A percentile compares a stretch with the other conserved stretches of the same genome.
These are phyloP conservation scores for Acrobeloides nanus DNA, from an alignment of 2,888 invertebrate genomes.

Conservation along the genomic window DNA sequence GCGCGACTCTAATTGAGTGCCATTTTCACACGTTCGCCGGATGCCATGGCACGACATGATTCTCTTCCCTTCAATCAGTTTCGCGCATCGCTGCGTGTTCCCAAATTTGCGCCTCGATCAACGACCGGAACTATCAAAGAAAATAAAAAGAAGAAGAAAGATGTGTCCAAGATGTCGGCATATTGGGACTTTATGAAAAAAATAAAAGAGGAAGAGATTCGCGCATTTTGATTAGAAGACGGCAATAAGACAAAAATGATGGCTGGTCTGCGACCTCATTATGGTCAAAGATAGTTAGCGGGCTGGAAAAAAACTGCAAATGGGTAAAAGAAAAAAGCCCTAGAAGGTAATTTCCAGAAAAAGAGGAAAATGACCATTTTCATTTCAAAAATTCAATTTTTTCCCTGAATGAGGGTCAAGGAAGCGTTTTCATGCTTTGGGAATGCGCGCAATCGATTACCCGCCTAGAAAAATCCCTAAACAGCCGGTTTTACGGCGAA, in stretches of 20 bases:
- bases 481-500: too few species aligned
- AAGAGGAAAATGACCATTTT: too few species aligned
- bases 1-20: too few species aligned
- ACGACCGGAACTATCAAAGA: not conserved
- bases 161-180: not conserved
- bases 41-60: not conserved
- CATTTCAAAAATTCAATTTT: too few species aligned
- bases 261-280: not conserved
- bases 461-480: too few species aligned
- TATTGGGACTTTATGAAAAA: not conserved
- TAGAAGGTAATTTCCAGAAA: not conserved
- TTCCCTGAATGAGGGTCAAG: too few species aligned
- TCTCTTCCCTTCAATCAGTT: not conserved
- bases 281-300: not conserved
- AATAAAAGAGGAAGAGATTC: not conserved
- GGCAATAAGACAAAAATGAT: not conserved
- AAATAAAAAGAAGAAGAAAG: not conserved
- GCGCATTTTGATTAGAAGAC: not conserved
- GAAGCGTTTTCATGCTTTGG: too few species aligned
- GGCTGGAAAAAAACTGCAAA: not conserved
- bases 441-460: too few species aligned
- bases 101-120: not conserved
- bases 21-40: too few species aligned
- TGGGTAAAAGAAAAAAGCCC: not conserved
- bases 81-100: not conserved